Conservation (phyloP, 2,797 vertebrate species). For the Cheirogaleus major region DNA sequence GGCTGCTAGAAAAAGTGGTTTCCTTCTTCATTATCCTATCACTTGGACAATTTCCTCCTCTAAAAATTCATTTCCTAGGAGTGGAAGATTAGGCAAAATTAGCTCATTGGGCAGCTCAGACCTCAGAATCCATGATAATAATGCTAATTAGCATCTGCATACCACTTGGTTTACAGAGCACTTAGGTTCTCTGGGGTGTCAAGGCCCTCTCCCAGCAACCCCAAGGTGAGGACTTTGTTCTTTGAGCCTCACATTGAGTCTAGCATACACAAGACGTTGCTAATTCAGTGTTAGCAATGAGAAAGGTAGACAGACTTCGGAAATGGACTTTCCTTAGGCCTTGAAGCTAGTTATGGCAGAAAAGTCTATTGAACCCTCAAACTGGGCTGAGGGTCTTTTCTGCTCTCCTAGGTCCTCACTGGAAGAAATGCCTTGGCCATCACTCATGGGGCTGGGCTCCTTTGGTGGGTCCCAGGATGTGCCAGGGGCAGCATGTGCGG, state of each 20-base stretch:
- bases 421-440: not conserved
- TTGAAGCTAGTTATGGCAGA: not conserved
- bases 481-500: not conserved
- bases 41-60: not conserved
- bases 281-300: slow-evolving; percentile 14
- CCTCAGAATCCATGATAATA: slow-evolving; percentile 54
- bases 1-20: not conserved
- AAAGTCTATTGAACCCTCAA: not conserved
- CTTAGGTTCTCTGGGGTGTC: rapidly evolving
- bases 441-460: not conserved
- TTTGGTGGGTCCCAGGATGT: not conserved
- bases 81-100: not conserved
- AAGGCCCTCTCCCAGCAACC: not conserved
- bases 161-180: not conserved
- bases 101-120: not conserved
- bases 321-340: slow-evolving; percentile 18
- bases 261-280: not conserved
- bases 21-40: slow-evolving; percentile 43
- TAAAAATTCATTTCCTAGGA: slow-evolving; percentile 57
- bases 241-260: not conserved
- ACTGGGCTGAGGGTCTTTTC: not conserved
- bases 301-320: slow-evolving; percentile 31
- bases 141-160: slow-evolving; percentile 64
- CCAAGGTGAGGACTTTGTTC: slow-evolving; percentile 57
- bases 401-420: not conserved